phyloP scores from a whole-genome alignment of 2,113 vertebrate species.

The Trogon melanurus region DNA sequence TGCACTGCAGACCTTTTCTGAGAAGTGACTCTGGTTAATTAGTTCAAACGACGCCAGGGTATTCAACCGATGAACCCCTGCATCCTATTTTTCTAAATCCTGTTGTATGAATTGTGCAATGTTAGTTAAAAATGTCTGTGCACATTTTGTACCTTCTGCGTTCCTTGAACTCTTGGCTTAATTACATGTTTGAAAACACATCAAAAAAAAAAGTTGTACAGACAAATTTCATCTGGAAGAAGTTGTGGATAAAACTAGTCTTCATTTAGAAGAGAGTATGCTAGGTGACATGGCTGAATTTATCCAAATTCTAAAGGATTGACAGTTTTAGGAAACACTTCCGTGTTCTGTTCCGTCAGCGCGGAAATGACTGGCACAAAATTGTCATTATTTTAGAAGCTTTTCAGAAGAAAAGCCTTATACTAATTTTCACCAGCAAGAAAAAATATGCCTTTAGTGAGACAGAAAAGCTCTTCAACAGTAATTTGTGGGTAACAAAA shows the following conservation, averaged over 20 bases:
- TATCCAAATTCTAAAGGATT: not conserved
- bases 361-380: not conserved
- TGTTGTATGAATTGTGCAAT: not conserved
- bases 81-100: constrained; percentile 16
- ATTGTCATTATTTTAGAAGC: not conserved
- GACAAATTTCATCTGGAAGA: not conserved
- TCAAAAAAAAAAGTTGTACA: constrained; percentile 16
- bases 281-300: not conserved
- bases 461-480: not conserved
- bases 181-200: not conserved
- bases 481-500: not conserved
- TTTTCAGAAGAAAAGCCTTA: not conserved
- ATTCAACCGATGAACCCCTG: not conserved
- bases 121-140: not conserved
- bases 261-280: not conserved
- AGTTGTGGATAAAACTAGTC: not conserved
- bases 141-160: not conserved
- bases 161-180: constrained; percentile 9
- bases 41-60: not conserved
- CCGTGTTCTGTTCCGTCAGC: not conserved
- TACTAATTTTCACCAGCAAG: not conserved
- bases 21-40: not conserved
- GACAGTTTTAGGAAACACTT: not conserved
- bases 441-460: not conserved
- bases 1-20: not conserved